Evolutionary conservation across 2,888 invertebrate genomes (phyloP).

Genomic region (Drosophila nigritarsus): DNA sequence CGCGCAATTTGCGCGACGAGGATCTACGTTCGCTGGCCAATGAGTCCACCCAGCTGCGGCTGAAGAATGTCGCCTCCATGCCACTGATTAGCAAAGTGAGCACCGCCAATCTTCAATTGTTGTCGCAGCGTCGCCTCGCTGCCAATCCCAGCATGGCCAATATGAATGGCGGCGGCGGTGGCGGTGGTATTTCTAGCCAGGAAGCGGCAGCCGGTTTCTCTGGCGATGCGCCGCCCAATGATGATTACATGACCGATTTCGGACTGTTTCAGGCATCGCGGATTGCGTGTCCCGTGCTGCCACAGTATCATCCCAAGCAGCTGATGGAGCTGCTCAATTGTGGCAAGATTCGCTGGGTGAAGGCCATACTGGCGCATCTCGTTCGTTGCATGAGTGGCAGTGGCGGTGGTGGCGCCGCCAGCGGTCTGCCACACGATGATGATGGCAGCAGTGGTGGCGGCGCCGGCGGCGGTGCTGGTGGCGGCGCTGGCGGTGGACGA

Average conservation of each 20-base stretch:
- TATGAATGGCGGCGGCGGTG: conserved; percentile 45
- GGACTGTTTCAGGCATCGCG: conserved; percentile 98
- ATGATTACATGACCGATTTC: conserved; percentile 95
- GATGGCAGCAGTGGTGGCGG: conserved; percentile 49
- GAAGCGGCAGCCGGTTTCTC: conserved; percentile 29
- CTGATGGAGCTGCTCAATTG: conserved; percentile 99
- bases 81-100: conserved; percentile 93
- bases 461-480: conserved; percentile 6
- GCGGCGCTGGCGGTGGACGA: conserved; percentile 27
- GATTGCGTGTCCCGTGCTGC: conserved; percentile 98
- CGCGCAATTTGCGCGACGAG: conserved; percentile 90
- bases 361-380: conserved; percentile 98
- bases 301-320: conserved; percentile 99
- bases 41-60: conserved; percentile 88
- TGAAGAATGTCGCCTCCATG: conserved; percentile 91
- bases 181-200: conserved; percentile 8
- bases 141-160: conserved; percentile 85
- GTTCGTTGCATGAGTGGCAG: conserved; percentile 91
- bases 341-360: conserved; percentile 98
- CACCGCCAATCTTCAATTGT: conserved; percentile 92
- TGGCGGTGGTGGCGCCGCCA: conserved; percentile 87
- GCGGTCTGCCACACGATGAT: conserved; percentile 76
- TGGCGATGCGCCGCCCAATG: conserved; percentile 74
- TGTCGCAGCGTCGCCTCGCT: conserved; percentile 88
- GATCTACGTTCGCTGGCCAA: conserved; percentile 88